phyloP scores from a whole-genome alignment of 2,113 vertebrate genomes.

The Neotoma lepida region DNA sequence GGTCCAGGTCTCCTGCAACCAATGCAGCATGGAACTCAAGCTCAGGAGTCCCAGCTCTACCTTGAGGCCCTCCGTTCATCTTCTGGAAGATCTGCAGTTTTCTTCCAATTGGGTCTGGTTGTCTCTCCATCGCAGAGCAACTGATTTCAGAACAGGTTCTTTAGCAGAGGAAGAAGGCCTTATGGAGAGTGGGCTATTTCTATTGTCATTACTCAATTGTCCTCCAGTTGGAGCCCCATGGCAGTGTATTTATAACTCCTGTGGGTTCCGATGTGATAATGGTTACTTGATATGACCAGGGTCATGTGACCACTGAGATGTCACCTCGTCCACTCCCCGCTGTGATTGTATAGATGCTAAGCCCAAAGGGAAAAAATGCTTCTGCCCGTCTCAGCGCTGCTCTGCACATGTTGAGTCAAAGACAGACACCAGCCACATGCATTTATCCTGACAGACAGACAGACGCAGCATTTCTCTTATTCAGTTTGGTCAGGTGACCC shows the following conservation, averaged over 20 bases:
- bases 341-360: not conserved
- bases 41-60: accelerated
- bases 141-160: slow-evolving; percentile 25
- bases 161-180: slow-evolving; percentile 29
- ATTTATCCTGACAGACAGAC: too few species aligned
- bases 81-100: slow-evolving; percentile 77
- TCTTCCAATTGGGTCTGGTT: slow-evolving; percentile 36
- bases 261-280: slow-evolving; percentile 60
- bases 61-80: slow-evolving; percentile 9
- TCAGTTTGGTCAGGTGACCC: not conserved
- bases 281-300: slow-evolving; percentile 19
- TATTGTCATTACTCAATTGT: slow-evolving; percentile 77
- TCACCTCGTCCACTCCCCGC: not conserved
- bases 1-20: slow-evolving; percentile 80
- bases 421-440: not conserved
- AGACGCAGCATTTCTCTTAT: not conserved
- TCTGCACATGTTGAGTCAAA: accelerated
- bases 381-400: not conserved
- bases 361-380: not conserved
- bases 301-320: slow-evolving; percentile 52
- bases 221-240: slow-evolving; percentile 62
- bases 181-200: slow-evolving; percentile 72
- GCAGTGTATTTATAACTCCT: slow-evolving; percentile 78
- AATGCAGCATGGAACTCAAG: slow-evolving; percentile 80
- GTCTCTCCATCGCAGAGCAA: slow-evolving; percentile 45